A percentile compares a stretch with the other conserved stretches of the same genome.
Conservation (phyloP, 2,113 vertebrate species). For the Poeciliopsis occidentalis region DNA sequence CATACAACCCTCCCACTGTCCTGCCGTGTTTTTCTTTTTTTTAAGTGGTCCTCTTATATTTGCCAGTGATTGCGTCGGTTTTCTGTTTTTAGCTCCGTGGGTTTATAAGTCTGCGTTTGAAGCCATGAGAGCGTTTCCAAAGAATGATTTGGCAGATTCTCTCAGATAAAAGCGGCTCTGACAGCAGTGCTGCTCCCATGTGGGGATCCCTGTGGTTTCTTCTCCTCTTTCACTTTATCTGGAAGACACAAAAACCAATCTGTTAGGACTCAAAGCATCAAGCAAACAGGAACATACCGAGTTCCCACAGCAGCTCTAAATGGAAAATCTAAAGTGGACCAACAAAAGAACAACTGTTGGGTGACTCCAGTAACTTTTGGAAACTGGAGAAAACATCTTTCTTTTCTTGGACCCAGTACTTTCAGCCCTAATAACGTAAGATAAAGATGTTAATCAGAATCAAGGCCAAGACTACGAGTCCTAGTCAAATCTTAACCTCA, state of each 20-base stretch:
- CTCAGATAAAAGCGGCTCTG: constrained; percentile 39
- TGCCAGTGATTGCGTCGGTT: constrained; percentile 42
- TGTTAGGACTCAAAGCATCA: constrained; percentile 29
- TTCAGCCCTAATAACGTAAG: no score
- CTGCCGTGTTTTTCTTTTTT: constrained; percentile 47
- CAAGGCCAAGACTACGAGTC: no score
- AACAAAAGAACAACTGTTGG: background rate
- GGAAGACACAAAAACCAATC: constrained; percentile 54
- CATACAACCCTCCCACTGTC: constrained; percentile 61
- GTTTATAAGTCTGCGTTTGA: constrained; percentile 52
- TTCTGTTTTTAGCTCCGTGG: constrained; percentile 63
- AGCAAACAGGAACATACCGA: background rate
- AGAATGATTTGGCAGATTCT: constrained; percentile 45
- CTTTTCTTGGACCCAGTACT: background rate
- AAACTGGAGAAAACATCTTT: background rate
- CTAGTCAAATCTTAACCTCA: background rate
- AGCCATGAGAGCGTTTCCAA: constrained; percentile 54
- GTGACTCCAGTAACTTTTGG: background rate
- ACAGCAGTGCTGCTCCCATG: constrained; percentile 49
- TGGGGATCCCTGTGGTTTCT: constrained; percentile 28
- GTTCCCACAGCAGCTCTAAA: background rate
- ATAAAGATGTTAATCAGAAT: no score
- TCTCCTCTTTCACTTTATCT: constrained; percentile 47
- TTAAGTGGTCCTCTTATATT: constrained; percentile 41
- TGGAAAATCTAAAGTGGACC: background rate